Base-by-base conservation (phyloP, 1,140 invertebrate genomes). In the Oryzaephilus surinamensis region DNA sequence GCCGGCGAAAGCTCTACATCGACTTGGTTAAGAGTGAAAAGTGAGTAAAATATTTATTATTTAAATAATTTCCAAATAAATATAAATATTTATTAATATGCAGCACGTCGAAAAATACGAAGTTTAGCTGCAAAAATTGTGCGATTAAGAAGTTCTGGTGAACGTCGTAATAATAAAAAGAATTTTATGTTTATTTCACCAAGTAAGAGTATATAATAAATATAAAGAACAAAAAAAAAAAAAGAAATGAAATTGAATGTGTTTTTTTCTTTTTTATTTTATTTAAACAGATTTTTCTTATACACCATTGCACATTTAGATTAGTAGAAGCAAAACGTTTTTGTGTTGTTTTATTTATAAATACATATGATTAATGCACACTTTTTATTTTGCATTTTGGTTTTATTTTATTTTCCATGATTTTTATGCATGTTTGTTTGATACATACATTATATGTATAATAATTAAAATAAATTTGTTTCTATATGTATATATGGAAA, bases 1-100 rank as follows among this genome's bases (percentile, higher is more conserved):
- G 93, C 84, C 2, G 94, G 94, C 7, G 84, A 93, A 62, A 79
- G 81, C 13, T 91, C 85, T 6, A 78, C 80, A 34, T 84, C 84
- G 44, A 91, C 89, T 3, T 96, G 90, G 89, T 69, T 97, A 6
- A 82, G 84, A 71, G 90, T 94, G 19, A 95, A 94, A 79, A 94
- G 92, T 95, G 76, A 86, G 87, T 82, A 40, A n/a, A n/a, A n/a
- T n/a, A n/a, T n/a, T n/a, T n/a, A 24, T 32, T 29, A 13, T 21
- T 16, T 23, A 14, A 6, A 24, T 7, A 24, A 12, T 37, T 27
- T 37, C 7, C 19, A 32, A 34, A 4, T 14, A 8, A 24, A 32
- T 32, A 34, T 4, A 23, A 27, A 28, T 32, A 6, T 38, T 39
- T 36, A 30, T 35, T 15, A 32, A 19, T 23, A 43, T 40, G 28